These are phyloP conservation scores for Oryzias sinensis DNA, from an alignment of 2,797 vertebrate genomes.

Conservation along the genomic window DNA sequence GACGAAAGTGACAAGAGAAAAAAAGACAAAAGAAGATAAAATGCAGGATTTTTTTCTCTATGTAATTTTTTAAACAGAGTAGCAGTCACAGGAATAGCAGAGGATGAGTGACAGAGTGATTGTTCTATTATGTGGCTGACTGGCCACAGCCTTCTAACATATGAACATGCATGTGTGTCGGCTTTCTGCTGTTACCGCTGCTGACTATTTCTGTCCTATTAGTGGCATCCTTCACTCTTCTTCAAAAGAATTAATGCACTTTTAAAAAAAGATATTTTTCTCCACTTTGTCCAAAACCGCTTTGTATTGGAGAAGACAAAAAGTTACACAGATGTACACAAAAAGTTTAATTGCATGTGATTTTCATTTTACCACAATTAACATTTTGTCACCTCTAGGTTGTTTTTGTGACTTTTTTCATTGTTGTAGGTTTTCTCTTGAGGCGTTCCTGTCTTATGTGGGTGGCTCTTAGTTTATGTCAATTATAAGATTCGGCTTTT, in stretches of 20 bases:
- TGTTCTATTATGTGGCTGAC: constrained; percentile 83
- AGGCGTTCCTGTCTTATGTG: background rate
- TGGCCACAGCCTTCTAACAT: constrained; percentile 80
- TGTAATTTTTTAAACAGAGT: constrained; percentile 60
- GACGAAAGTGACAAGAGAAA: constrained; percentile 55
- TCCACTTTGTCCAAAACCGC: constrained; percentile 21
- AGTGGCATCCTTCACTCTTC: constrained; percentile 45
- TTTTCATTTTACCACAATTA: constrained; percentile 18
- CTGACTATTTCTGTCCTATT: constrained; percentile 67
- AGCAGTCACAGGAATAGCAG: constrained; percentile 47
- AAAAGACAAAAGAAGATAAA: constrained; percentile 54
- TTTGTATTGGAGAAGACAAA: constrained; percentile 18
- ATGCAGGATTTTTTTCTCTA: constrained; percentile 7
- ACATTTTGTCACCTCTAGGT: constrained; percentile 9
- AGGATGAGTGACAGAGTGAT: constrained; percentile 78
- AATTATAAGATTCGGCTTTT: background rate
- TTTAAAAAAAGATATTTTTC: constrained; percentile 31
- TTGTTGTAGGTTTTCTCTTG: background rate
- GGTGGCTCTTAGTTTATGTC: background rate
- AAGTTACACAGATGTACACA: constrained; percentile 16
- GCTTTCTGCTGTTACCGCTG: constrained; percentile 57
- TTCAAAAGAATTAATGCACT: constrained; percentile 34
- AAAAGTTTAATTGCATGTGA: constrained; percentile 11
- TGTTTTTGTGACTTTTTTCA: constrained; percentile 3
- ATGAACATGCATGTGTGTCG: constrained; percentile 66